Evolutionary conservation across 2,797 vertebrate genomes (phyloP), one percentile per base, ranked within the genome.

Genomic region (Coendou prehensilis): DNA sequence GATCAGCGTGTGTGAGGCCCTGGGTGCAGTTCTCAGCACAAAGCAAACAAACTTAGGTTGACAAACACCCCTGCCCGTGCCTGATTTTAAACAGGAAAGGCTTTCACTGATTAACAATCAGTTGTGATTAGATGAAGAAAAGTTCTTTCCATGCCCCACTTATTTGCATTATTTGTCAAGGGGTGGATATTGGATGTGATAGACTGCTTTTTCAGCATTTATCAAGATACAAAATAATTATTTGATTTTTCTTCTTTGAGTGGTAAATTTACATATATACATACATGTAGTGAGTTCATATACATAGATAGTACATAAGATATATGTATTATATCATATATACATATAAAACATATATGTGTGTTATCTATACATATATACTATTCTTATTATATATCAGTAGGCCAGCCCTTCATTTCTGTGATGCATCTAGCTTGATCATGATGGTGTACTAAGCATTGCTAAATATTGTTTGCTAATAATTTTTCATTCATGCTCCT

Each of bases 81-180:
- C 47, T 81, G 47, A 80, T 89, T 87, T 87, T 94, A 81, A 69
- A 78, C 26, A 69, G n/a, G 56, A 57, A 57, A 22, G 56, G 0
- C 54, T 87, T 87, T 64, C 45, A 69, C 20, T 91, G 11, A 75
- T 94, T 89, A 81, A 37, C 5, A 85, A 9, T 91, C 50, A 75
- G 15, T 63, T 57, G 6, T n/a, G 33, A 71, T 90, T 37, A 59
- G 15, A 14, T 67, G 86, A 57, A 86, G 22, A 11, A 64, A 54
- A 59, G 54, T 57, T 2, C 18, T 63, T 94, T 93, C 37, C 30
- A 41, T 63, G 56, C 47, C 54, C 93, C 45, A 5, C 67, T 79
- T 85, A 9, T 56, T 90, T 56, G 45, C 67, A 54, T 52, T 75
- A 41, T 80, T 84, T 93, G n/a, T 18, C 54, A 57, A 57, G 61